These are phyloP conservation scores for Manis javanica DNA, from an alignment of 2,797 vertebrate genomes.

Conservation along the genomic window DNA sequence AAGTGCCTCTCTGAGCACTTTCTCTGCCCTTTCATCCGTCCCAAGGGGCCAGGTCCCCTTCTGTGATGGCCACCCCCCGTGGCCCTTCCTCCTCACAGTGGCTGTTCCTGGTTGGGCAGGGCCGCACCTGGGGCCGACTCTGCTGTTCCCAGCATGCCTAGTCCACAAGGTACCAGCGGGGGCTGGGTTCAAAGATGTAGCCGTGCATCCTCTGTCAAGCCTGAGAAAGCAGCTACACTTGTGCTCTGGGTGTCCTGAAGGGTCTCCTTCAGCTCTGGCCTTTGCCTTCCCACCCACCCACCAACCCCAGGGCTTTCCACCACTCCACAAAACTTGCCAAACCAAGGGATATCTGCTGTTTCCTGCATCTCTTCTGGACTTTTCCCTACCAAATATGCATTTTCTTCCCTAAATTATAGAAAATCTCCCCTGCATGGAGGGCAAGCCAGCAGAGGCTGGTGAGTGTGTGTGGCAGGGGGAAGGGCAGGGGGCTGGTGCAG, in stretches of 20 bases:
- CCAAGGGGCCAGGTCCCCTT: background rate
- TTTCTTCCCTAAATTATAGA: background rate
- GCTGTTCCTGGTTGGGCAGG: accelerated
- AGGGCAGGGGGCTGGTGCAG: background rate
- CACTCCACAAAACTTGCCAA: background rate
- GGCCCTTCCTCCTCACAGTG: no score
- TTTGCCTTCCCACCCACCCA: background rate
- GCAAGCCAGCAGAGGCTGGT: background rate
- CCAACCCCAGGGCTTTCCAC: background rate
- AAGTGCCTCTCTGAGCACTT: background rate
- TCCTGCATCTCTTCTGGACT: background rate
- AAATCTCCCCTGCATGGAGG: background rate
- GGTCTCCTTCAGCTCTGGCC: background rate
- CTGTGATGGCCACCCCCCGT: accelerated
- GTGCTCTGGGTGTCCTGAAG: background rate
- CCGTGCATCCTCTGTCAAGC: background rate
- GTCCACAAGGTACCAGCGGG: background rate
- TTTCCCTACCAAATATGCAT: background rate
- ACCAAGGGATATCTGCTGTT: background rate
- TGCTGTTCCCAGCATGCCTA: background rate
- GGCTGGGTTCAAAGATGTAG: background rate
- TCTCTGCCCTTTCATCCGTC: background rate
- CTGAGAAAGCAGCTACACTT: background rate
- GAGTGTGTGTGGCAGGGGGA: background rate
- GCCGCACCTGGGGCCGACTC: background rate